A percentile compares a stretch with the other conserved stretches of the same genome.
phyloP scores from a whole-genome alignment of 2,888 invertebrate genomes.

The Chironomus tentans region DNA sequence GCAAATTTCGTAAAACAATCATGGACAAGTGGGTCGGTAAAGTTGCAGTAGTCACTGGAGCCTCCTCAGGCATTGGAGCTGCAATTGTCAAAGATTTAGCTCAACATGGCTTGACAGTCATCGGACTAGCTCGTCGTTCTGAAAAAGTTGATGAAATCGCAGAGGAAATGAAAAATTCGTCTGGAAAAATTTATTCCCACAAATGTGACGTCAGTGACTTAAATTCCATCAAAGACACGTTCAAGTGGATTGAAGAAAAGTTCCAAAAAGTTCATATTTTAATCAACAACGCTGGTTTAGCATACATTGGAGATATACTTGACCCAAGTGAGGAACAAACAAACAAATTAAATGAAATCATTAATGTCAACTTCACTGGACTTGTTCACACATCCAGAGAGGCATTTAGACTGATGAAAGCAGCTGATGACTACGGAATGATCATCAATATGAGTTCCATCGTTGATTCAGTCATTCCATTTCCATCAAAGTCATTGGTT shows the following conservation, averaged over 20 bases:
- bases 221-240: conserved; percentile 46
- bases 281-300: conserved; percentile 49
- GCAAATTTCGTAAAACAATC: neutral
- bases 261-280: conserved; percentile 48
- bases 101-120: neutral
- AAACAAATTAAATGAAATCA: conserved; percentile 34
- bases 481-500: conserved; percentile 30
- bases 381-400: conserved; percentile 43
- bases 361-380: conserved; percentile 45
- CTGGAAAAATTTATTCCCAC: conserved; percentile 34
- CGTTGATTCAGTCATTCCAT: conserved; percentile 33
- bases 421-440: conserved; percentile 39
- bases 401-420: conserved; percentile 45
- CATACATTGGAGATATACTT: conserved; percentile 23
- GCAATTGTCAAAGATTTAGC: neutral
- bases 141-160: no score
- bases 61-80: neutral
- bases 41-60: neutral
- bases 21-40: neutral
- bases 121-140: neutral
- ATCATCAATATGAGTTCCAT: conserved; percentile 43
- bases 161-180: neutral
- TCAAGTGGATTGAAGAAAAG: conserved; percentile 44
- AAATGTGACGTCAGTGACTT: conserved; percentile 47
- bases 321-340: neutral